Evolutionary conservation across 1,140 invertebrate genomes (phyloP).

Genomic region (Hylaeus anthracinus): DNA sequence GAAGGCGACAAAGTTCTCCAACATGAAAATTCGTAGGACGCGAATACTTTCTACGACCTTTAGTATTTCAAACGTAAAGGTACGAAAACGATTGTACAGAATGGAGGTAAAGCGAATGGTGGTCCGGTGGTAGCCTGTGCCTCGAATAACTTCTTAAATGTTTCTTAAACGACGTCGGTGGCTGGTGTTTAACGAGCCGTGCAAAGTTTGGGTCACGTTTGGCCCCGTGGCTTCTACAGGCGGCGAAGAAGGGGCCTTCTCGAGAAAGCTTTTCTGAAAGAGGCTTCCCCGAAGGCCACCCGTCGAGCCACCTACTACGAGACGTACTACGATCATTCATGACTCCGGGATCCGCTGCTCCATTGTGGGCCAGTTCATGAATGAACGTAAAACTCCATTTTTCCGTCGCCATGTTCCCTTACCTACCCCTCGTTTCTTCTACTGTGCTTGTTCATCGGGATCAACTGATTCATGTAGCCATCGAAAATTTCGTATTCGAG

Average conservation of each 20-base stretch:
- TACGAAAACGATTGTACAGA: conserved; percentile 6
- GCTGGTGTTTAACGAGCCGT: conserved; percentile 57
- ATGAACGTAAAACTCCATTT: conserved; percentile 66
- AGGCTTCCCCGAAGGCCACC: conserved; percentile 49
- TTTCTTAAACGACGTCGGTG: conserved; percentile 65
- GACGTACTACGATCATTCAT: conserved; percentile 76
- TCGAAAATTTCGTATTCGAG: neutral
- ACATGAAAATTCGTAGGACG: neutral
- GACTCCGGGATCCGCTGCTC: conserved; percentile 46
- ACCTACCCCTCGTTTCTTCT: too few relatives aligned
- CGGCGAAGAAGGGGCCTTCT: conserved; percentile 11
- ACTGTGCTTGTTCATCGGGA: neutral
- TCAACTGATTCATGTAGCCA: neutral
- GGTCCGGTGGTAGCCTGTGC: conserved; percentile 2
- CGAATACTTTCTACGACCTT: conserved; percentile 3
- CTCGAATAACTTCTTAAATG: conserved; percentile 70
- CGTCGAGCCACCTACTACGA: conserved; percentile 60
- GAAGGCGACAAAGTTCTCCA: neutral
- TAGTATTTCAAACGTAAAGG: neutral
- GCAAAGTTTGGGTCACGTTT: conserved; percentile 59
- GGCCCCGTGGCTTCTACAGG: conserved; percentile 14
- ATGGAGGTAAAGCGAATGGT: conserved; percentile 32
- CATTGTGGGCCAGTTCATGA: conserved; percentile 67
- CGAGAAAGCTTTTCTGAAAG: conserved; percentile 19
- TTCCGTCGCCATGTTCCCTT: neutral